These are phyloP conservation scores for Mixornis gularis DNA, from an alignment of 2,113 vertebrate genomes.

Conservation along the genomic window DNA sequence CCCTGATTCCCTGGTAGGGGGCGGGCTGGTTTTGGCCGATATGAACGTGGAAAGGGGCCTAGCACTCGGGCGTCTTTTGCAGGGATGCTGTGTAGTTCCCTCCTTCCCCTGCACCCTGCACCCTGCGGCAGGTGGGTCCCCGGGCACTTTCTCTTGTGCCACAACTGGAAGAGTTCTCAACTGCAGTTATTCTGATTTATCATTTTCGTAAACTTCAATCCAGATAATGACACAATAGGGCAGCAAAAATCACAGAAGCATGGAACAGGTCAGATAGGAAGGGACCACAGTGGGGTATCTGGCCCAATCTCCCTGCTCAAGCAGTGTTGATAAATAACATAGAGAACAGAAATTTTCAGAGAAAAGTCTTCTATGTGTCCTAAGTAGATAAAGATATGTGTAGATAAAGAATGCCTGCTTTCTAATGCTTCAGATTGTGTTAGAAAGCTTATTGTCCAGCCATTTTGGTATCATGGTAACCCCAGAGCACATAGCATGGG, in stretches of 20 bases:
- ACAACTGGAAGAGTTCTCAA: accelerated
- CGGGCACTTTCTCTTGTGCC: accelerated
- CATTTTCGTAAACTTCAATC: accelerated
- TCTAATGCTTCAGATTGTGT: not conserved
- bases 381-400: not conserved
- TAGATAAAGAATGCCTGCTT: not conserved
- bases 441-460: not conserved
- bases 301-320: not conserved
- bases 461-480: not conserved
- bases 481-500: not conserved
- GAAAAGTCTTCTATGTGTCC: not conserved
- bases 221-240: too few species aligned
- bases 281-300: not conserved
- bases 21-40: accelerated
- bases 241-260: not conserved
- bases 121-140: accelerated
- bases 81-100: accelerated
- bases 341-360: not conserved
- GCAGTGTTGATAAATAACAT: not conserved
- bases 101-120: accelerated
- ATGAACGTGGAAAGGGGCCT: accelerated
- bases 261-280: not conserved
- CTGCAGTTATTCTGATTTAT: not conserved
- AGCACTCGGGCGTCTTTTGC: accelerated
- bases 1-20: accelerated